These are phyloP conservation scores for Leptinotarsa haldemani DNA, from an alignment of 2,888 invertebrate genomes.

Conservation along the genomic window DNA sequence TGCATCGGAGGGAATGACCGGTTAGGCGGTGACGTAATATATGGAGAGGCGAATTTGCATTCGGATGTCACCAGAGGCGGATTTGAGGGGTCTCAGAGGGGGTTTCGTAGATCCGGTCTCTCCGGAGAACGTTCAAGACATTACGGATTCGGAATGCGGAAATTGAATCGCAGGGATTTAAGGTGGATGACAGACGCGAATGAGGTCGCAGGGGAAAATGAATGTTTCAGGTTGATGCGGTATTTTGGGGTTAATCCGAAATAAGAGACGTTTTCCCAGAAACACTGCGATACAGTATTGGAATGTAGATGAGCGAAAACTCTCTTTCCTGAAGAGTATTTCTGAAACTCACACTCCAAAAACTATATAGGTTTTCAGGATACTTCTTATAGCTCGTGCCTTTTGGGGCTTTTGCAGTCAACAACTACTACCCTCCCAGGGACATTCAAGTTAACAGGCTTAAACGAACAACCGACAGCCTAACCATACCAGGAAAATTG, in stretches of 20 bases:
- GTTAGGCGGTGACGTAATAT: conserved; percentile 20
- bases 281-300: neutral
- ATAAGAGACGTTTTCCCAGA: neutral
- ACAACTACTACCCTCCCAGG: too few species aligned
- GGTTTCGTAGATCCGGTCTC: neutral
- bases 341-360: too few species aligned
- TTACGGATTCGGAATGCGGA: neutral
- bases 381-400: too few species aligned
- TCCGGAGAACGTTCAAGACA: neutral
- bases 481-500: too few species aligned
- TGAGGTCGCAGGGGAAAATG: neutral
- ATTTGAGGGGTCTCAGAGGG: conserved; percentile 8
- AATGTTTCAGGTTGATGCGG: neutral
- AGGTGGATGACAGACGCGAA: neutral
- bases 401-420: too few species aligned
- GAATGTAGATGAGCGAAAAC: neutral
- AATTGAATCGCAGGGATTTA: conserved; percentile 9
- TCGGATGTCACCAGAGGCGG: conserved; percentile 22
- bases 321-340: neutral
- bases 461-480: too few species aligned
- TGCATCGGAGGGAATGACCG: conserved; percentile 16
- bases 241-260: neutral
- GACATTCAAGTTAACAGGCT: too few species aligned
- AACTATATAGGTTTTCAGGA: too few species aligned
- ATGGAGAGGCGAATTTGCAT: conserved; percentile 19